phyloP scores from a whole-genome alignment of 2,113 vertebrate species.

The Lutjanus erythropterus region DNA sequence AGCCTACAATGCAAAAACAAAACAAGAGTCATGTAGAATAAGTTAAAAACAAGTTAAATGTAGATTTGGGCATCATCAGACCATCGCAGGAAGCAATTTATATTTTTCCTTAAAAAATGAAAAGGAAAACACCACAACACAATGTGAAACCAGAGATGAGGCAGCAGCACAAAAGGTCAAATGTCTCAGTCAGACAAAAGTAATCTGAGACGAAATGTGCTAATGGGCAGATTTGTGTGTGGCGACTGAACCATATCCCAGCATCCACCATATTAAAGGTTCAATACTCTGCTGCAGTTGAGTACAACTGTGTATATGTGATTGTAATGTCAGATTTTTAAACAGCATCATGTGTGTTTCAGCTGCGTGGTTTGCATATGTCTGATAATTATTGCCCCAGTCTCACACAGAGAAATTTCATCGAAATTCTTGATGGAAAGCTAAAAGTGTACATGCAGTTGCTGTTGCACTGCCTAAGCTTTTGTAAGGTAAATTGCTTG shows the following conservation, averaged over 20 bases:
- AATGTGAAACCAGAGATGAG: constrained; percentile 41
- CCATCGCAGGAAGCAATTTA: background rate
- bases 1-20: background rate
- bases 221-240: constrained; percentile 12
- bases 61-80: background rate
- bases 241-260: background rate
- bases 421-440: background rate
- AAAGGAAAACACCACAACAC: constrained; percentile 12
- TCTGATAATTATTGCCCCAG: background rate
- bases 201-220: constrained; percentile 34
- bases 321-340: background rate
- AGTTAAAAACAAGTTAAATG: background rate
- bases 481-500: too few relatives aligned
- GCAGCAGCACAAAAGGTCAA: constrained; percentile 24
- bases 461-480: too few relatives aligned
- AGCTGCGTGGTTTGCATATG: background rate
- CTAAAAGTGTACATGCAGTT: background rate
- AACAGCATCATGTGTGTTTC: background rate
- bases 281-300: background rate
- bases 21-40: too few relatives aligned
- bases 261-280: constrained; percentile 9
- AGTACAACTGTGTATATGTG: background rate
- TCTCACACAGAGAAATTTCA: background rate
- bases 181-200: constrained; percentile 39
- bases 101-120: background rate